These are phyloP conservation scores for Callipepla californica DNA, from an alignment of 2,113 vertebrate genomes.

Conservation along the genomic window DNA sequence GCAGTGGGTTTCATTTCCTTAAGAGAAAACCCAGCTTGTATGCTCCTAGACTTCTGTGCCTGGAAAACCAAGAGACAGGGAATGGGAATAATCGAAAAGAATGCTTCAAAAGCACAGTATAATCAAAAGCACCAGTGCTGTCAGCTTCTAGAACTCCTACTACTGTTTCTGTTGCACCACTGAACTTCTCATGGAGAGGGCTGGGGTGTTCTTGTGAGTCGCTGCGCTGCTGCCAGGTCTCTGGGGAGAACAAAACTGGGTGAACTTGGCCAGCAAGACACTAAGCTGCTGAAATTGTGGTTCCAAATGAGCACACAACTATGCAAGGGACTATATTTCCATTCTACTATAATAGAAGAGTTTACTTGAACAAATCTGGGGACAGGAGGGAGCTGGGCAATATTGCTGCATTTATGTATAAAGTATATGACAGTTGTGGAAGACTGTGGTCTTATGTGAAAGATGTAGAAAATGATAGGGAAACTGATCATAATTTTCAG, in stretches of 20 bases:
- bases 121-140: not conserved
- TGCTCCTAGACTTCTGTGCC: fast-evolving
- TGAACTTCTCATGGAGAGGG: not conserved
- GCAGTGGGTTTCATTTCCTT: not conserved
- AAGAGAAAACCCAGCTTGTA: not conserved
- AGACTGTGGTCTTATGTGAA: not conserved
- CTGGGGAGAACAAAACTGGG: not conserved
- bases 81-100: not conserved
- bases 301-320: not conserved
- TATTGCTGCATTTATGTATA: not conserved
- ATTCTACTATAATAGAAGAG: not conserved
- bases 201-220: not conserved
- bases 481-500: not conserved
- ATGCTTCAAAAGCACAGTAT: not conserved
- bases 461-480: not conserved
- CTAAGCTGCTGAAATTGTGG: not conserved
- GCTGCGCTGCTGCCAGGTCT: not conserved
- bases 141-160: not conserved
- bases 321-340: not conserved
- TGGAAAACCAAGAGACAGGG: not conserved
- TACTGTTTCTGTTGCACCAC: not conserved
- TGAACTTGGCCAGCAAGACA: not conserved
- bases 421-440: not conserved
- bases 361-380: not conserved
- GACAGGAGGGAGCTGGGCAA: not conserved